phyloP scores from a whole-genome alignment of 2,797 vertebrate genomes.

The Ptychobarbus kaznakovi region DNA sequence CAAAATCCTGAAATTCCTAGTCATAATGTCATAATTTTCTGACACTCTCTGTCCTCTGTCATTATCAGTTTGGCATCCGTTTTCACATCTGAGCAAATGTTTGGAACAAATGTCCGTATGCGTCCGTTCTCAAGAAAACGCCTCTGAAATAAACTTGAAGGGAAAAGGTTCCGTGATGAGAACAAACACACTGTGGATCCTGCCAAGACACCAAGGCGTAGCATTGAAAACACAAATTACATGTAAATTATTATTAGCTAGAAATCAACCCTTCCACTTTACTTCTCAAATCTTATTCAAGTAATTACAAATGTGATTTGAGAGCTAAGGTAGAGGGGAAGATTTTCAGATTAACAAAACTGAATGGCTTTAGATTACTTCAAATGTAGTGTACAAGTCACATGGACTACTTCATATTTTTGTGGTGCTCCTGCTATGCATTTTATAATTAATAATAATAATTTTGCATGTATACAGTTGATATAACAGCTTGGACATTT shows the following conservation, averaged over 20 bases:
- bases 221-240: neutral
- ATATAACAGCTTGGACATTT: neutral
- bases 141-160: neutral
- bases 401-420: too few relatives aligned
- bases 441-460: neutral
- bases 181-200: neutral
- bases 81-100: constrained; percentile 23
- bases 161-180: neutral
- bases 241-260: neutral
- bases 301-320: neutral
- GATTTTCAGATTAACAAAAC: neutral
- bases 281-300: neutral
- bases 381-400: too few relatives aligned
- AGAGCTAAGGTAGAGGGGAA: neutral
- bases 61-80: neutral
- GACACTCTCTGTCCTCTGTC: neutral
- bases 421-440: too few relatives aligned
- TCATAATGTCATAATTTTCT: constrained; percentile 17
- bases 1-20: neutral
- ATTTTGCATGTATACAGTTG: neutral
- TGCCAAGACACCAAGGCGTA: neutral
- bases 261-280: neutral
- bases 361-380: too few relatives aligned
- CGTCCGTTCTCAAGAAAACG: neutral
- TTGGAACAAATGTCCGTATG: constrained; percentile 13